Conservation (phyloP, 1,140 invertebrate genomes). For the Drosophila sproati region DNA sequence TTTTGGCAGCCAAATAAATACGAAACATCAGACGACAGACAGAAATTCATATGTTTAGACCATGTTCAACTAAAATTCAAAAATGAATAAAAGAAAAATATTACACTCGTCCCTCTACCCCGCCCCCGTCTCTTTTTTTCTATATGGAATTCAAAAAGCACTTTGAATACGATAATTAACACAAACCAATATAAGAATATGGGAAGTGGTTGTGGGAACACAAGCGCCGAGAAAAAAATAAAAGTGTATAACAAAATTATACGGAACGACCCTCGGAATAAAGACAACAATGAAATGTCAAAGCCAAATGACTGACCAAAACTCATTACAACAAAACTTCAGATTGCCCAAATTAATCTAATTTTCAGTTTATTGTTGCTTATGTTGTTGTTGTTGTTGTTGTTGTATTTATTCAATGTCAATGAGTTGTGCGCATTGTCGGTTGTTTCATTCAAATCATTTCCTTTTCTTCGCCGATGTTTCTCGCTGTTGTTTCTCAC, state of each 20-base stretch:
- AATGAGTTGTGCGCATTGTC: slow-evolving; percentile 69
- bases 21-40: slow-evolving; percentile 44
- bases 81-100: slow-evolving; percentile 50
- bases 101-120: not conserved
- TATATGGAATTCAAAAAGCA: not conserved
- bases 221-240: not conserved
- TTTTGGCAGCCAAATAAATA: slow-evolving; percentile 75
- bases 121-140: not conserved
- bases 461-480: slow-evolving; percentile 39
- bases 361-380: slow-evolving; percentile 61
- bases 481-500: slow-evolving; percentile 54
- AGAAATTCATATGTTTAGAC: slow-evolving; percentile 41
- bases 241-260: slow-evolving; percentile 15
- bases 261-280: slow-evolving; percentile 51
- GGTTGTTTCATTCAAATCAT: slow-evolving; percentile 62
- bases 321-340: slow-evolving; percentile 81
- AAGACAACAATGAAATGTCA: slow-evolving; percentile 76
- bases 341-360: slow-evolving; percentile 81
- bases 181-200: slow-evolving; percentile 2
- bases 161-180: slow-evolving; percentile 17
- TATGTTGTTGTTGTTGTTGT: slow-evolving; percentile 15
- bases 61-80: slow-evolving; percentile 20
- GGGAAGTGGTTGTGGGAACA: slow-evolving; percentile 1
- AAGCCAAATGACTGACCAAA: slow-evolving; percentile 77
- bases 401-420: slow-evolving; percentile 60